Conservation (phyloP, 2,113 vertebrate species). For the Ochotona princeps region DNA sequence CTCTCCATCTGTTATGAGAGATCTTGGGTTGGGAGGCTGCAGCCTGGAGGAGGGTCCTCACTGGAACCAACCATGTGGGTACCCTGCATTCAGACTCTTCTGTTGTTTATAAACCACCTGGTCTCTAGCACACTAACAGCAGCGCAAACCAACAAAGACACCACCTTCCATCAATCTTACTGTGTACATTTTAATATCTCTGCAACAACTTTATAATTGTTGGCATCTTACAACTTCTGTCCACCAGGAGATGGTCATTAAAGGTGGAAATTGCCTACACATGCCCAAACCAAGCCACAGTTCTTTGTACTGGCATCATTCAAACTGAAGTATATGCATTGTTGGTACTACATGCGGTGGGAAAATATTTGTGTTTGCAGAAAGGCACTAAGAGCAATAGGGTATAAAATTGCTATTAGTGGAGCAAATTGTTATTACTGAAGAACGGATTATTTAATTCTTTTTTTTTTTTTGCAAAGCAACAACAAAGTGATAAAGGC, state of each 20-base stretch:
- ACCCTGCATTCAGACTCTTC: neutral
- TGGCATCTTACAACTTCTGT: neutral
- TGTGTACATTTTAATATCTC: neutral
- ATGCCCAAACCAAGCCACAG: neutral
- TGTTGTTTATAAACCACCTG: neutral
- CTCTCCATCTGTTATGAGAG: neutral
- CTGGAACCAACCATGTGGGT: neutral
- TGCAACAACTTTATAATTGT: neutral
- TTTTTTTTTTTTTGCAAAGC: neutral
- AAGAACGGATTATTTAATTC: constrained; percentile 12
- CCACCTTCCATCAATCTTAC: neutral
- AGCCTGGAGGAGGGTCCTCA: neutral
- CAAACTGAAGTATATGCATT: neutral
- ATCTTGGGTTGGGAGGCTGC: neutral
- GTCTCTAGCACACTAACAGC: no score
- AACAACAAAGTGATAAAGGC: constrained; percentile 10
- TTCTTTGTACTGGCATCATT: neutral
- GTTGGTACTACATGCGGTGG: neutral
- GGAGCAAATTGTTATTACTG: neutral
- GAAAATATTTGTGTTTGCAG: neutral
- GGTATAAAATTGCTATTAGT: neutral
- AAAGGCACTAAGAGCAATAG: neutral
- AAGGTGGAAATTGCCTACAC: neutral
- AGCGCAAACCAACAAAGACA: neutral
- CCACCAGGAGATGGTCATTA: neutral